Base-by-base conservation (phyloP, 37 sponge, comb jelly and placozoan species). In the Crambe crambe region DNA sequence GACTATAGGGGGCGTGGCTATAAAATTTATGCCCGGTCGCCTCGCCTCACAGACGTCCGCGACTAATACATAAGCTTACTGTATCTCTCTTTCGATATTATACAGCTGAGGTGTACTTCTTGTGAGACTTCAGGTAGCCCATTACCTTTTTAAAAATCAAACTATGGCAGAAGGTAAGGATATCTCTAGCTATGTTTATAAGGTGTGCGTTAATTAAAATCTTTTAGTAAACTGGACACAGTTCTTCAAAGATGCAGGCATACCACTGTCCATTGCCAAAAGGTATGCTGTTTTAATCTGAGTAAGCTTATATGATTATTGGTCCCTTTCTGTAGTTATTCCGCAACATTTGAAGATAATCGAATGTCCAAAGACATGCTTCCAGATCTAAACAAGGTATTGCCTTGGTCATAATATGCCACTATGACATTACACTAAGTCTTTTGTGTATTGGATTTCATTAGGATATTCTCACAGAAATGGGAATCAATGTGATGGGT, bases 401-500 rank as follows among this genome's bases (percentile, higher is more conserved):
- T 6, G 51, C 12, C 10, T 47, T 62, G n/a, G 63, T 18, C 8
- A 29, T 62, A 62, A 20, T 20, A 22, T 22, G 15, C 30, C 15
- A 29, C 31, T 20, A 29, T 62, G 26, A 20, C 70, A 10, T 35
- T 30, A 10, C 8, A 36, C 30, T 32, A 21, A 36, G 26, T 44
- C 47, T 56, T 1, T 2, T 62, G 57, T 60, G 2, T 70, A 0
- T 78, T 64, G n/a, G n/a, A n/a, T n/a, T n/a, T n/a, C n/a, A n/a
- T 51, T 67, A 97, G 95, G 90, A 86, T n/a, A 86, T 96, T 31
- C 87, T 98, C n/a, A 58, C 29, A 20, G 97, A 96, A 26, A 89
- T 98, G 90, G 97, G 97, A 4, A 96, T 98, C 39, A 89, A 58
- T 41, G 86, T 86, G 51, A 91, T 96, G 82, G 99, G 99, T 21